Evolutionary conservation across 2,113 vertebrate species (phyloP).

Genomic region (Pygoscelis antarcticus): DNA sequence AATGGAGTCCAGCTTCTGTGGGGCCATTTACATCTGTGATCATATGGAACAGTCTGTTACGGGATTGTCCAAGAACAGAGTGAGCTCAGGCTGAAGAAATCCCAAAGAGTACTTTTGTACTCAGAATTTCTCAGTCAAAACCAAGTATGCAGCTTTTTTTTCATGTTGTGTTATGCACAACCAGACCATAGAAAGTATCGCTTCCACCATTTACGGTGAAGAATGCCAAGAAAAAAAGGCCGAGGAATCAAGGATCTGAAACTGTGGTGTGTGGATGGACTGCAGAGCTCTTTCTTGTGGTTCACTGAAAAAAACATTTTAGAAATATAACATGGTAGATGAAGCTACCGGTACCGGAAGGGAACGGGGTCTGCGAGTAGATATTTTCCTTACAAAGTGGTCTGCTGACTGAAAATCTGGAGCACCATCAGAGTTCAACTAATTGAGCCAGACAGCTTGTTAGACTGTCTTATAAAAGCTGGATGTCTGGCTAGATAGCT

Average conservation of each 20-base stretch:
- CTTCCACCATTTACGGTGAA: not conserved
- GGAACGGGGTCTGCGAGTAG: not conserved
- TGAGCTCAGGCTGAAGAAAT: slow-evolving; percentile 28
- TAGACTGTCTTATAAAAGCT: slow-evolving; percentile 62
- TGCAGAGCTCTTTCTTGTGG: not conserved
- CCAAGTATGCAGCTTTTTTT: not conserved
- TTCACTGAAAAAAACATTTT: not conserved
- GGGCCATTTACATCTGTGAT: not conserved
- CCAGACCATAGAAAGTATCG: not conserved
- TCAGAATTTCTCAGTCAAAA: slow-evolving; percentile 1
- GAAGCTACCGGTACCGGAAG: not conserved
- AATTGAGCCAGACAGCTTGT: slow-evolving; percentile 63
- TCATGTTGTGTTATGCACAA: not conserved
- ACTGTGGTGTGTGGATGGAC: not conserved
- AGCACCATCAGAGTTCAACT: slow-evolving; percentile 49
- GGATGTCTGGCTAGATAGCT: slow-evolving; percentile 64
- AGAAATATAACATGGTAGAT: not conserved
- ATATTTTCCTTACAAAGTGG: slow-evolving; percentile 48
- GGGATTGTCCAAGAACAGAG: not conserved
- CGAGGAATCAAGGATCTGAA: not conserved
- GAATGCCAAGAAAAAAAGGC: not conserved
- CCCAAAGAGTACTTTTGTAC: not conserved
- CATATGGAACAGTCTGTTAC: not conserved
- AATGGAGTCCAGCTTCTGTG: not conserved
- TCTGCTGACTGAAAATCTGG: slow-evolving; percentile 58